phyloP scores from a whole-genome alignment of 2,113 vertebrate genomes.

The Halichoeres trimaculatus region DNA sequence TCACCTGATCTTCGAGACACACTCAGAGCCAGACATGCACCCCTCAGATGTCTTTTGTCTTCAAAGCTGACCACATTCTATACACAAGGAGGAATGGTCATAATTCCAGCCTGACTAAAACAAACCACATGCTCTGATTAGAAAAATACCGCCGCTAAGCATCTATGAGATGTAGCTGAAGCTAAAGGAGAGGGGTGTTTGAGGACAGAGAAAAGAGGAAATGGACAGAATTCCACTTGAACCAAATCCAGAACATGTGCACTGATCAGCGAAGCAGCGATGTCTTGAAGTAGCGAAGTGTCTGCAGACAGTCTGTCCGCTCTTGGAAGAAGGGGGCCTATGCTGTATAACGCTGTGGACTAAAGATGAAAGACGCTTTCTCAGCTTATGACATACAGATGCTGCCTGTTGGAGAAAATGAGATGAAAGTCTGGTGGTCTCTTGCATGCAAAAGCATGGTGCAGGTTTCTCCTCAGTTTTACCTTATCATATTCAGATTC shows the following conservation, averaged over 20 bases:
- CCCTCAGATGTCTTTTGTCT: constrained; percentile 5
- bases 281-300: neutral
- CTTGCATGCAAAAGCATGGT: constrained; percentile 12
- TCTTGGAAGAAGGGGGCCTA: neutral
- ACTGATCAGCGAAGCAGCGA: constrained; percentile 25
- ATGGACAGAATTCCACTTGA: too few relatives aligned
- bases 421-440: constrained; percentile 48
- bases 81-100: neutral
- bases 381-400: constrained; percentile 72
- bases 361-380: constrained; percentile 53
- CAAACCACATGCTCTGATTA: constrained; percentile 50
- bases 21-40: constrained; percentile 9
- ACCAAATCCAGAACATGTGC: constrained; percentile 25
- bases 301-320: constrained; percentile 29
- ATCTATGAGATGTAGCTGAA: constrained; percentile 1
- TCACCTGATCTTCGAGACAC: constrained; percentile 23
- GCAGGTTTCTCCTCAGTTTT: constrained; percentile 11
- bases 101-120: constrained; percentile 36
- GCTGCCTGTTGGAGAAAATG: constrained; percentile 28
- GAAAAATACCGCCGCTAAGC: too few relatives aligned
- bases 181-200: neutral
- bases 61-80: constrained; percentile 52
- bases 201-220: constrained; percentile 15
- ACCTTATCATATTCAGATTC: constrained; percentile 42
- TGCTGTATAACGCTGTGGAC: constrained; percentile 12